phyloP scores from a whole-genome alignment of 2,888 invertebrate genomes.

The Deilephila porcellus region DNA sequence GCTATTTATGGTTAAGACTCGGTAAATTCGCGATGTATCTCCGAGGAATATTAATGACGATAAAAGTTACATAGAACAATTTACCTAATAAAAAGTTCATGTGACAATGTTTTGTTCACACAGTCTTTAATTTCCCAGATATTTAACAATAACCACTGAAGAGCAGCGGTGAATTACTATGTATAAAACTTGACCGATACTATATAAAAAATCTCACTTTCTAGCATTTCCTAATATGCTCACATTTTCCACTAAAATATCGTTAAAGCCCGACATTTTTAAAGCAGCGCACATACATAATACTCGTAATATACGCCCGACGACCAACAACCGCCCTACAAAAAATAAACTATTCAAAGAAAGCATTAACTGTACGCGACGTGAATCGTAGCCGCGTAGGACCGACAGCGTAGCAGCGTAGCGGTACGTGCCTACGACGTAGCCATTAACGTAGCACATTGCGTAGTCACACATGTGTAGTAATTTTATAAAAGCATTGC shows the following conservation, averaged over 20 bases:
- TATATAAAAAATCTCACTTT: too few relatives aligned
- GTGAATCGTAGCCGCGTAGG: slow-evolving; percentile 28
- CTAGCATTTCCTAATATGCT: too few relatives aligned
- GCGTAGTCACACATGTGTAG: slow-evolving; percentile 7
- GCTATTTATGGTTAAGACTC: too few relatives aligned
- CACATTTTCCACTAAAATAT: neutral
- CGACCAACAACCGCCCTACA: neutral
- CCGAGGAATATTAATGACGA: too few relatives aligned
- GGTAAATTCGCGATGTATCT: too few relatives aligned
- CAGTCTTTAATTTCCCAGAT: neutral
- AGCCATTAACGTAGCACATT: slow-evolving; percentile 34
- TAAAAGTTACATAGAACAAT: too few relatives aligned
- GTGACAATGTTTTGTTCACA: too few relatives aligned
- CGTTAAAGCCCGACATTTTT: neutral
- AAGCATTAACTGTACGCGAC: slow-evolving; percentile 20
- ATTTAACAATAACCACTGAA: neutral
- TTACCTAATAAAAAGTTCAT: too few relatives aligned
- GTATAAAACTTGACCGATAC: too few relatives aligned
- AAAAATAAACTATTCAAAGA: slow-evolving; percentile 29
- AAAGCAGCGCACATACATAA: neutral
- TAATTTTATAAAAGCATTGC: slow-evolving; percentile 1
- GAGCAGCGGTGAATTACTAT: too few relatives aligned
- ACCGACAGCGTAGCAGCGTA: slow-evolving; percentile 44
- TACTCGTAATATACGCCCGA: neutral
- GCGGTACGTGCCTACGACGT: slow-evolving; percentile 57